A percentile compares a stretch with the other conserved stretches of the same genome.
Evolutionary conservation across 2,797 vertebrate genomes (phyloP).

Genomic region (Anabacerthia variegaticeps): DNA sequence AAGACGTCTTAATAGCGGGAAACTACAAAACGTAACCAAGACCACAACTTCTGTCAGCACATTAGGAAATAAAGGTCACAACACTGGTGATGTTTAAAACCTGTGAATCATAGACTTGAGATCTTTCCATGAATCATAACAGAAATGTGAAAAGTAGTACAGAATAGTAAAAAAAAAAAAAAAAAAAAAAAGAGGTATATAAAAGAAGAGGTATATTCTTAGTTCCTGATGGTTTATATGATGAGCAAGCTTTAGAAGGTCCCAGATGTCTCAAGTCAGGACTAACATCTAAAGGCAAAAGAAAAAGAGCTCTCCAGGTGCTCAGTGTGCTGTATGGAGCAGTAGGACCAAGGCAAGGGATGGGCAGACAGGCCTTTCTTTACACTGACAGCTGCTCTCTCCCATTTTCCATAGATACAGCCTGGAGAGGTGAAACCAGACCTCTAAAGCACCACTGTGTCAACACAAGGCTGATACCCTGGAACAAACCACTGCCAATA

Average conservation of each 20-base stretch:
- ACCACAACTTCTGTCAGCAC: constrained; percentile 22
- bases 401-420: background rate
- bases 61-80: constrained; percentile 41
- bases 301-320: background rate
- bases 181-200: background rate
- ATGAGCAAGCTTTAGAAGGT: background rate
- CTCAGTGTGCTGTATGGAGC: background rate
- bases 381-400: background rate
- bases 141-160: background rate
- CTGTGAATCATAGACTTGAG: background rate
- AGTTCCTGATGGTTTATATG: background rate
- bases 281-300: background rate
- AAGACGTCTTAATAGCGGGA: constrained; percentile 12
- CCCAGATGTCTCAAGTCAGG: background rate
- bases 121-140: constrained; percentile 44
- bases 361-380: background rate
- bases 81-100: background rate
- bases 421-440: background rate
- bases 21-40: constrained; percentile 9
- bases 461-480: background rate
- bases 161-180: background rate
- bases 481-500: background rate
- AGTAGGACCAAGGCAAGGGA: background rate
- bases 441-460: background rate
- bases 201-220: background rate